Base-by-base conservation (phyloP, 2,113 vertebrate genomes). In the Tachysurus vachellii region DNA sequence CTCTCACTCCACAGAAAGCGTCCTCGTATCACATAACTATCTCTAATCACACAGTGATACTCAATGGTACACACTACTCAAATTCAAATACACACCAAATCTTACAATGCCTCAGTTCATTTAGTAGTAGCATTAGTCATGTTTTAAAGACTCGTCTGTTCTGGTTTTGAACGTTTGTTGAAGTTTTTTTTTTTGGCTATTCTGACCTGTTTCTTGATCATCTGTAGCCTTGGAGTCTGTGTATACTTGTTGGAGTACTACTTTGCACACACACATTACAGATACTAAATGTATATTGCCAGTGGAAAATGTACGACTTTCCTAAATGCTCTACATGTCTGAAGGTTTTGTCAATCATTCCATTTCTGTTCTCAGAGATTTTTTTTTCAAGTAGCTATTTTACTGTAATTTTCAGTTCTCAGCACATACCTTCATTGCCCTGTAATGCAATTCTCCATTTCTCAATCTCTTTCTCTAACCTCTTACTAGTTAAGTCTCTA, bases 371-470 rank as follows among this genome's bases (percentile, higher is more conserved):
- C 80, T 82, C 12, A 80, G 54, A 31, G 9, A 21, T 42, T 62
- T 44, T 47, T 54, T 50, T 83, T 68, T 31, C 12, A 64, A 50
- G 36, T 23, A 64, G n/a, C 81, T 64, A 9, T 53, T 68, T 12
- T 66, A 42, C 36, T 10, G n/a, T 83, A 9, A 47, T 17, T 53
- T 50, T 66, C 17, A 53, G 28, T 53, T 62, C 7, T 68, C 61
- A 13, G 42, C 61, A 83, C 61, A 68, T 68, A 44, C 62, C 64
- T 54, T 83, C 62, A 68, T 36, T 83, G n/a, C 62, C n/a, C 19
- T 82, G 50, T 42, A 64, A 31, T 66, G 26, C 17, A 8, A 44
- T 21, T 73, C 28, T 13, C n/a, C 75, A 19, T 66, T n/a, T 16
- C 76, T n/a, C n/a, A 16, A 54, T 81, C n/a, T 82, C 54, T 53